Conservation (phyloP, 2,888 invertebrate species). For the Conchocele bisecta region DNA sequence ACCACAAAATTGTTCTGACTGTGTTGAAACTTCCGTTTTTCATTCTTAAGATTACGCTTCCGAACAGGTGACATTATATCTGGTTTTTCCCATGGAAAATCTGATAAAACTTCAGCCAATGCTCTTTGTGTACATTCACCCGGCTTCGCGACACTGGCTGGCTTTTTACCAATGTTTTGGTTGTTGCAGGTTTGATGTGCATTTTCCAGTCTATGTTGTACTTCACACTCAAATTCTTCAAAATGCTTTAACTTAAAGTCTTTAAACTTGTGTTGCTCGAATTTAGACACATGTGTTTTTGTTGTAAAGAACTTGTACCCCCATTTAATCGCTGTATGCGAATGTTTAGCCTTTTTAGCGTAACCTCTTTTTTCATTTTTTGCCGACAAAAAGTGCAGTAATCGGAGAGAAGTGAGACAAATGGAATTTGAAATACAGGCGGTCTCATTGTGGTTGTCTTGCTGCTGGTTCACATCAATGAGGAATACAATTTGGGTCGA, state of each 20-base stretch:
- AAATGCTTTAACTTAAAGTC: constrained; percentile 71
- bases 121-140: constrained; percentile 60
- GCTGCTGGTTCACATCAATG: constrained; percentile 58
- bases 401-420: constrained; percentile 63
- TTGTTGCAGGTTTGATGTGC: background rate
- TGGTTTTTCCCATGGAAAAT: constrained; percentile 74
- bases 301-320: constrained; percentile 74
- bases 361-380: constrained; percentile 29
- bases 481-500: constrained; percentile 66
- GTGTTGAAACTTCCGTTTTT: constrained; percentile 1
- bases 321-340: constrained; percentile 65
- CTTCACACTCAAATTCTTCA: constrained; percentile 74
- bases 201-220: constrained; percentile 54
- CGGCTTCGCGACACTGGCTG: too few species aligned
- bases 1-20: constrained; percentile 70
- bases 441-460: constrained; percentile 3
- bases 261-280: constrained; percentile 60
- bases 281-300: constrained; percentile 37
- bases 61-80: constrained; percentile 74
- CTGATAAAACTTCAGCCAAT: constrained; percentile 71
- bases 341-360: constrained; percentile 35
- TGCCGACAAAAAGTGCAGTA: constrained; percentile 59
- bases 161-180: too few species aligned
- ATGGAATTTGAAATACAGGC: constrained; percentile 52
- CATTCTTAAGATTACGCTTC: constrained; percentile 47